Conservation (phyloP, 2,888 invertebrate species). For the Chrysolina haemoptera region DNA sequence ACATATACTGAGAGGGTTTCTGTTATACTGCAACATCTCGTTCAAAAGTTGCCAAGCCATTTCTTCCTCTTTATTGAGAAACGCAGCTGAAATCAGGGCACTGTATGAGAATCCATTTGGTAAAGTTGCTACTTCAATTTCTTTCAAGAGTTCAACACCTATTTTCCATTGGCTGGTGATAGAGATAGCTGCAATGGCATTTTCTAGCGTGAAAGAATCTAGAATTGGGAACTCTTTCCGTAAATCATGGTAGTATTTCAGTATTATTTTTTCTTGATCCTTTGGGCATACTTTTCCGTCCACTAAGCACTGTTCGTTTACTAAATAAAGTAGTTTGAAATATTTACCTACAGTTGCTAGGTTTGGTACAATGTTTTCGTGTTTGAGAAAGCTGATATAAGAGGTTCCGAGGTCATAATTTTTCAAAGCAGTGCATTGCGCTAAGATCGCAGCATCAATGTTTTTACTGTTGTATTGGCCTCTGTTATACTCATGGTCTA, state of each 20-base stretch:
- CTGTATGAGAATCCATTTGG: constrained; percentile 73
- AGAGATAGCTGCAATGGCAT: constrained; percentile 76
- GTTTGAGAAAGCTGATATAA: constrained; percentile 74
- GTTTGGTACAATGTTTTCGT: constrained; percentile 71
- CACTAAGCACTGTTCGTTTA: constrained; percentile 59
- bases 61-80: constrained; percentile 73
- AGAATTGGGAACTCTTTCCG: constrained; percentile 73
- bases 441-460: constrained; percentile 76
- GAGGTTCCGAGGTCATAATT: constrained; percentile 72
- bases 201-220: constrained; percentile 75
- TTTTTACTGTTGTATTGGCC: constrained; percentile 71
- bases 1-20: constrained; percentile 39
- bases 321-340: constrained; percentile 72
- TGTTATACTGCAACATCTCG: constrained; percentile 69
- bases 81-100: constrained; percentile 73
- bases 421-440: constrained; percentile 69
- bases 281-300: constrained; percentile 53
- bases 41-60: constrained; percentile 76
- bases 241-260: constrained; percentile 67
- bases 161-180: constrained; percentile 78
- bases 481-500: constrained; percentile 61
- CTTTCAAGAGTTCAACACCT: constrained; percentile 74
- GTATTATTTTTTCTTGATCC: constrained; percentile 72
- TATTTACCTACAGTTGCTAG: constrained; percentile 75
- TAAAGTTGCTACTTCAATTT: constrained; percentile 71